Conservation (phyloP, 1,140 invertebrate genomes). For the Musca vetustissima region DNA sequence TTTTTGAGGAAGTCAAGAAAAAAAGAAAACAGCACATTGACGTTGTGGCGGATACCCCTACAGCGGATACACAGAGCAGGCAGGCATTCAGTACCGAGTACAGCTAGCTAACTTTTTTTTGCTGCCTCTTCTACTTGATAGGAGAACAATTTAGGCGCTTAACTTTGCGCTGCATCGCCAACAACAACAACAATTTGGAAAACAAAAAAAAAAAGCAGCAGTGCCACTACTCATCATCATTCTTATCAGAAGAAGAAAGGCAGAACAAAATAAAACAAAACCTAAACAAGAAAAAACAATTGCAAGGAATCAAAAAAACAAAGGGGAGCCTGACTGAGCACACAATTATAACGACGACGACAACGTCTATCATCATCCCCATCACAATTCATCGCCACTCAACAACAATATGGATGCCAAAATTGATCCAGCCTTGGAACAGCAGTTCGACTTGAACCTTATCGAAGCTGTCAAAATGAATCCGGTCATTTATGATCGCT, state of each 20-base stretch:
- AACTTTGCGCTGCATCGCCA: constrained; percentile 14
- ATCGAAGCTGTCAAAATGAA: constrained; percentile 52
- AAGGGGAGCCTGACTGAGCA: neutral
- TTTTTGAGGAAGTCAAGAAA: constrained; percentile 2
- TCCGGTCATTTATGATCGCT: constrained; percentile 52
- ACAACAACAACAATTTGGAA: too few species aligned
- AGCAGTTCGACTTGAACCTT: constrained; percentile 53
- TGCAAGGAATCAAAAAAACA: neutral
- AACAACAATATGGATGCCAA: constrained; percentile 31
- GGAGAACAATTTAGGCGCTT: constrained; percentile 12
- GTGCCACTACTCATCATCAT: neutral
- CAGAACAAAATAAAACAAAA: neutral
- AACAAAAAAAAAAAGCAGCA: neutral
- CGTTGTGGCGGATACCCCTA: too few species aligned
- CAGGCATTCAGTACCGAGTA: too few species aligned
- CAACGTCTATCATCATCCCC: too few species aligned
- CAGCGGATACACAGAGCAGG: too few species aligned
- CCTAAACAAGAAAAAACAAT: too few species aligned
- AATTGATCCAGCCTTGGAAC: constrained; percentile 51
- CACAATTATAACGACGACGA: neutral
- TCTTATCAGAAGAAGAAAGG: constrained; percentile 15
- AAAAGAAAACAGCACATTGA: neutral
- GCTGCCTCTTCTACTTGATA: neutral
- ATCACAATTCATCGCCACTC: too few species aligned
- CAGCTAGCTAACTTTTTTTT: too few species aligned